Conservation (phyloP, 2,888 invertebrate genomes). For the Coleophora deauratella region DNA sequence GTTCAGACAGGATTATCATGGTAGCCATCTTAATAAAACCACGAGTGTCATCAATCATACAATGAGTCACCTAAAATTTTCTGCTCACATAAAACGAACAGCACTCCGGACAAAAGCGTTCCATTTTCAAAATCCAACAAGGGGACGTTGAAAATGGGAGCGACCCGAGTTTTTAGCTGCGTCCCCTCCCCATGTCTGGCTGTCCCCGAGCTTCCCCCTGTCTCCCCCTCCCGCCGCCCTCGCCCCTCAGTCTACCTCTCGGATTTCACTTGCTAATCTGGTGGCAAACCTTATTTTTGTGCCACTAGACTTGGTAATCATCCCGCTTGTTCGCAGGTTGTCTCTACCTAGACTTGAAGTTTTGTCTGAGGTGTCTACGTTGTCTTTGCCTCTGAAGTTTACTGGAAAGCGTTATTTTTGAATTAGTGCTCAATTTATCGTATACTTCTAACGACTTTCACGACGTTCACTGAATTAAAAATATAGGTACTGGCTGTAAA, state of each 20-base stretch:
- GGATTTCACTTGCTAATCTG: conserved; percentile 12
- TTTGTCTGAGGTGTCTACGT: not conserved
- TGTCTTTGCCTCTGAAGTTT: not conserved
- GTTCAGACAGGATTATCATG: too few relatives aligned
- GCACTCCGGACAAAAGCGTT: not conserved
- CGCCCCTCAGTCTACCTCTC: not conserved
- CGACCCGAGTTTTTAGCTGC: conserved; percentile 1
- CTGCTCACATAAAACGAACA: not conserved
- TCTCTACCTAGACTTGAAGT: too few relatives aligned
- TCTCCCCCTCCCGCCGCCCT: not conserved
- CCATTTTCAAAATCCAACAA: not conserved
- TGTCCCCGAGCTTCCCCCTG: too few relatives aligned
- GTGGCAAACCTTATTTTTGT: conserved; percentile 6
- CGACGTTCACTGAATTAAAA: too few relatives aligned
- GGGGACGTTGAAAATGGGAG: not conserved
- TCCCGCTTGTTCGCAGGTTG: not conserved
- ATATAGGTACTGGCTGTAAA: too few relatives aligned
- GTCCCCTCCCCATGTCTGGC: too few relatives aligned
- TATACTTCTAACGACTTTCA: too few relatives aligned
- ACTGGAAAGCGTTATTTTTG: too few relatives aligned
- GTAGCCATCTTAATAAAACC: not conserved
- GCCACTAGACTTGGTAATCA: conserved; percentile 12
- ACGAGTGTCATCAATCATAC: not conserved
- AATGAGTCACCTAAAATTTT: not conserved
- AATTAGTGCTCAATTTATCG: too few relatives aligned